A percentile compares a stretch with the other conserved stretches of the same genome.
Evolutionary conservation across 1,140 invertebrate genomes (phyloP).

Genomic region (Pachypeltis micranthus): DNA sequence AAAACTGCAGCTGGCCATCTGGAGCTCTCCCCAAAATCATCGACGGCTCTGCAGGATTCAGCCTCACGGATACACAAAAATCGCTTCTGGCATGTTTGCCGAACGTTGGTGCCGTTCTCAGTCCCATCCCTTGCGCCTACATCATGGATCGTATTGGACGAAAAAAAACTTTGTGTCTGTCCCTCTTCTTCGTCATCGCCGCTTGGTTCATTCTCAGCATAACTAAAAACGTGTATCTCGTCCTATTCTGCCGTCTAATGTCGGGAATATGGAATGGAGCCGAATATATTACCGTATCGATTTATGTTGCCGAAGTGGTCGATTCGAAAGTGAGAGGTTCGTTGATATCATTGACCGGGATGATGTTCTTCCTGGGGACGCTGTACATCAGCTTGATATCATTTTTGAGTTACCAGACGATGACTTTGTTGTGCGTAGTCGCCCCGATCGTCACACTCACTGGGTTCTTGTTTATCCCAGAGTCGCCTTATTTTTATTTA

Average conservation of each 20-base stretch:
- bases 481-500: conserved; percentile 63
- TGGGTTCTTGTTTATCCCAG: conserved; percentile 61
- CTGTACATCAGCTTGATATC: conserved; percentile 58
- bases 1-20: conserved; percentile 1
- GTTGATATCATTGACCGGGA: conserved; percentile 60
- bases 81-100: conserved; percentile 18
- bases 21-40: conserved; percentile 16
- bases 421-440: conserved; percentile 51
- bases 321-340: conserved; percentile 20
- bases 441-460: conserved; percentile 48
- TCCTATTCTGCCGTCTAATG: conserved; percentile 22
- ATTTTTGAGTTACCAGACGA: conserved; percentile 46
- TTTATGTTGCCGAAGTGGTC: conserved; percentile 48
- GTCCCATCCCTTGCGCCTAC: conserved; percentile 26
- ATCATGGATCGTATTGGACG: conserved; percentile 63
- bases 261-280: conserved; percentile 56
- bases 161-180: conserved; percentile 52
- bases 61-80: neutral
- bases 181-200: conserved; percentile 40
- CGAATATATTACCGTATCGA: conserved; percentile 54
- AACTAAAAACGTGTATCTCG: neutral
- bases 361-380: conserved; percentile 63
- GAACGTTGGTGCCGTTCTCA: conserved; percentile 24
- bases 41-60: conserved; percentile 3
- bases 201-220: conserved; percentile 41